These are phyloP conservation scores for Setipinna tenuifilis DNA, from an alignment of 2,797 vertebrate species.

Conservation along the genomic window DNA sequence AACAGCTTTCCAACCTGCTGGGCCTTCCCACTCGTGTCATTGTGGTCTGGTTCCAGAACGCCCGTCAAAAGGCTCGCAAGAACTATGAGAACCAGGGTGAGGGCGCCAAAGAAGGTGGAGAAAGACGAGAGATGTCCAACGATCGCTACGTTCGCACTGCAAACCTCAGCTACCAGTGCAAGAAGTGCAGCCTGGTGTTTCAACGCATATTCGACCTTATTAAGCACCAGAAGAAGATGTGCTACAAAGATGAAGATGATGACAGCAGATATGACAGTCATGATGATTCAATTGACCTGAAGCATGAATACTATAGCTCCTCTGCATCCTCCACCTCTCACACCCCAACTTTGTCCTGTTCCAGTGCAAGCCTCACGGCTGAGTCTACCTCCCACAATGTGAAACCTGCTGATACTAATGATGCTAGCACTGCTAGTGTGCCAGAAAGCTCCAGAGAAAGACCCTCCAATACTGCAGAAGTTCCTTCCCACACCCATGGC, in stretches of 20 bases:
- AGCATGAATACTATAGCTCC: slow-evolving; percentile 80
- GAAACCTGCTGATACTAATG: slow-evolving; percentile 37
- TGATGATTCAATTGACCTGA: slow-evolving; percentile 93
- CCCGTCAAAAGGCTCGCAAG: slow-evolving; percentile 95
- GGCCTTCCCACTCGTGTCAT: slow-evolving; percentile 93
- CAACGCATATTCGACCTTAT: slow-evolving; percentile 88
- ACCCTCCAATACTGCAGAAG: slow-evolving; percentile 78
- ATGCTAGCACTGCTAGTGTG: slow-evolving; percentile 56
- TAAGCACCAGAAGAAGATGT: slow-evolving; percentile 87
- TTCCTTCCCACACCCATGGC: slow-evolving; percentile 72
- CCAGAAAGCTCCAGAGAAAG: slow-evolving; percentile 69
- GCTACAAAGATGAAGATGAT: slow-evolving; percentile 88
- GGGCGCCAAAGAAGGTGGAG: slow-evolving; percentile 79
- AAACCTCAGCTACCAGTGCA: slow-evolving; percentile 87
- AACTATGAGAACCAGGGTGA: slow-evolving; percentile 92
- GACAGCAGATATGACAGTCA: slow-evolving; percentile 86
- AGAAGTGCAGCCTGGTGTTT: slow-evolving; percentile 86
- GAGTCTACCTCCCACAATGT: slow-evolving; percentile 63
- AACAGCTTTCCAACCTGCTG: slow-evolving; percentile 89
- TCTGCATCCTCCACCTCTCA: slow-evolving; percentile 48
- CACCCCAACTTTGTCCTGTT: slow-evolving; percentile 55
- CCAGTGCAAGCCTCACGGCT: slow-evolving; percentile 68
- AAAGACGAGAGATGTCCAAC: slow-evolving; percentile 81
- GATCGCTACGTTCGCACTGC: slow-evolving; percentile 84
- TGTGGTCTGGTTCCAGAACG: slow-evolving; percentile 98